Evolutionary conservation across 2,888 invertebrate species (phyloP), one percentile per base, ranked within the genome.

Genomic region (Lymantria dispar): DNA sequence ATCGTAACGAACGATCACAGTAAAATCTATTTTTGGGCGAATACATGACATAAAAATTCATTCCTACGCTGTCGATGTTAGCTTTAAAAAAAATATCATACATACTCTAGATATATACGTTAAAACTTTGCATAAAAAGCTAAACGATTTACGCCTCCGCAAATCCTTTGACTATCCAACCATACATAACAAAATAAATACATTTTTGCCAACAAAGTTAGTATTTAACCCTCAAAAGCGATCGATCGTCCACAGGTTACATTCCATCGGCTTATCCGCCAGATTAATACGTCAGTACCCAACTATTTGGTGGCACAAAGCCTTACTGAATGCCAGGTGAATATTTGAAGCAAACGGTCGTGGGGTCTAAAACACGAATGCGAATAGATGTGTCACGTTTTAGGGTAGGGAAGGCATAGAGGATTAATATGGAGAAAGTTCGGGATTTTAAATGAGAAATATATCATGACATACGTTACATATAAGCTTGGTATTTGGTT

Each of bases 281-380:
- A 57, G 63, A 71, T 68, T 65, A 69, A 63, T 66, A 54, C 56
- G 52, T 60, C 45, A 38, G 46, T 45, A 40, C 58, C 57, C 59
- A 71, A 70, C 74, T 69, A 72, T 73, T 66, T 50, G 62, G 54
- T 43, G 52, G 13, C 49, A 62, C 65, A 71, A 70, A 73, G 68
- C 71, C 61, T 60, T 48, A 56, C 57, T 63, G 60, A 64, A 63
- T 63, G 54, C 60, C 58, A 50, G 60, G 55, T 58, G 62, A 67
- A 72, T 69, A 68, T 65, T 72, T 62, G 56, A 57, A 56, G 48
- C 55, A 49, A 50, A 44, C 38, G 50, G 50, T 51, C 47, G 38
- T 41, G 47, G 50, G 46, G 46, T 47, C 30, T 29, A 49, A 48
- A 48, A 42, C 42, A 22, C 15, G 42, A n/a, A 52, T 43, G 22